Evolutionary conservation across 2,888 invertebrate species (phyloP), one percentile per base, ranked within the genome.

Genomic region (Malachius bipustulatus): DNA sequence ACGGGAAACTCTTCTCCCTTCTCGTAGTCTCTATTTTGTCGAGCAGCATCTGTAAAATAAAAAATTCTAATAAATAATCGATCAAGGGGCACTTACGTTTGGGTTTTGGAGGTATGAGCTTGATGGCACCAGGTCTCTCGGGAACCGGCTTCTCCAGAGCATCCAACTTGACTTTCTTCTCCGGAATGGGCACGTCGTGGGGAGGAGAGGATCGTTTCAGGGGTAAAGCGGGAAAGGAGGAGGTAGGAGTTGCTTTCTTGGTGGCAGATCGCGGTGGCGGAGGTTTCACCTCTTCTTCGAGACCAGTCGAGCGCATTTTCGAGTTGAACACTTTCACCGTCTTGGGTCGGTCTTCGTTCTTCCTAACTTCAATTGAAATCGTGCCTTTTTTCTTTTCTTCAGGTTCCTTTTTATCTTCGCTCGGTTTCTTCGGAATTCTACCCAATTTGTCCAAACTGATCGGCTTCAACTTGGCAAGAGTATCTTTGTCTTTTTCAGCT

Each of bases 271-370:
- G 69, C 2, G 85, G 82, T 2, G 82, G 82, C 9, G 89, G 84
- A n/a, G 85, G 84, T 52, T 83, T 83, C 0, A 78, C 73, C 64
- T 84, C 87, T 59, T 90, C 89, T 55, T 84, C 85, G 35, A 91
- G 63, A 24, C 90, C 91, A 51, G 89, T 90, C 32, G 88, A 88
- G 46, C 93, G 75, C 67, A 91, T 89, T 64, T 87, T 89, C 1
- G 88, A 84, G 62, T 88, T 79, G 58, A 81, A 88, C 10, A 84
- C 82, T 71, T 91, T 93, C 1, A 90, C 91, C 26, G 91, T 91
- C 64, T 88, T 88, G 3, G 87, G 81, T 50, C 89, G 68, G 35
- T 67, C 75, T 34, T 76, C 72, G 40, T 70, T 71, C 60, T 81
- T 82, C 40, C 83, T 68, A 36, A 79, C 75, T 67, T 85, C 85